phyloP scores from a whole-genome alignment of 2,797 vertebrate genomes.

The Ispidina picta region DNA sequence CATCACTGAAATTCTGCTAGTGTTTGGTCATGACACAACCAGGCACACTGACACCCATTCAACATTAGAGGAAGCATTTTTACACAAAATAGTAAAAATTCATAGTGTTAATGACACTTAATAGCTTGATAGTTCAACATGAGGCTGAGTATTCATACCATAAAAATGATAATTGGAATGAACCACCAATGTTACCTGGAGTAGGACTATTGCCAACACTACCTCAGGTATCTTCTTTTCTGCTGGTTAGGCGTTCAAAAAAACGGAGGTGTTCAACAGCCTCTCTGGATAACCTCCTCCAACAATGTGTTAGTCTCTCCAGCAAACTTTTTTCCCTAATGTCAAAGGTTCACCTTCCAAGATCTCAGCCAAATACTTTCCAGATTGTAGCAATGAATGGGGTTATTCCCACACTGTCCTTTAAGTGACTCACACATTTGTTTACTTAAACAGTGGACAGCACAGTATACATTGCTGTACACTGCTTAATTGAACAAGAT shows the following conservation, averaged over 20 bases:
- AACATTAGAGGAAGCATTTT: neutral
- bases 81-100: neutral
- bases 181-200: neutral
- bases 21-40: neutral
- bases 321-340: neutral
- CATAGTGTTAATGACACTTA: neutral
- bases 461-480: neutral
- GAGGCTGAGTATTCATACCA: neutral
- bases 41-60: neutral
- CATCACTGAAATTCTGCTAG: neutral
- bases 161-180: neutral
- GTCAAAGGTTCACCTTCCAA: neutral
- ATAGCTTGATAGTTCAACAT: neutral
- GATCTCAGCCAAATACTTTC: neutral
- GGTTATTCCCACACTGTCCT: neutral
- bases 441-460: neutral
- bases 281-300: neutral
- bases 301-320: neutral
- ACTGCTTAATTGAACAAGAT: neutral
- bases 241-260: neutral
- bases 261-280: neutral
- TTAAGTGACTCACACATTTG: neutral
- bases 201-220: neutral
- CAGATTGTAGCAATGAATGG: neutral
- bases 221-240: neutral